These are phyloP conservation scores for Micromesistius poutassou DNA, from an alignment of 2,797 vertebrate species.

Conservation along the genomic window DNA sequence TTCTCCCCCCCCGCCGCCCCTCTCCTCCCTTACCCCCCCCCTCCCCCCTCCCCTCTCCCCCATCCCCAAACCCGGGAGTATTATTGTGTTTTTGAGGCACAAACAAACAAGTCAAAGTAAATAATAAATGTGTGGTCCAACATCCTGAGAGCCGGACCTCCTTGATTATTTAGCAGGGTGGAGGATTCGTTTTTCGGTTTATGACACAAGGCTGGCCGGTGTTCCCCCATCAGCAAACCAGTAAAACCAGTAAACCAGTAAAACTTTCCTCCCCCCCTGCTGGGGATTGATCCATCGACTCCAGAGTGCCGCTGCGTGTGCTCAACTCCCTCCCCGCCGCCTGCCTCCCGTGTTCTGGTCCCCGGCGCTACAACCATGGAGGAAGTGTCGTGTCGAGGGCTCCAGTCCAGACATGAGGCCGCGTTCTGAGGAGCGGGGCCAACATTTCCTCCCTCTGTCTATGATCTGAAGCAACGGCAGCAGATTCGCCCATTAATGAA, in stretches of 20 bases:
- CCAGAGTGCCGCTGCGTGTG: not conserved
- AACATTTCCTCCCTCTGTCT: not conserved
- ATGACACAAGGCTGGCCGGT: conserved; percentile 44
- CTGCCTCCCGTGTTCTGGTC: not conserved
- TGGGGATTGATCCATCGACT: not conserved
- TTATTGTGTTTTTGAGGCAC: conserved; percentile 63
- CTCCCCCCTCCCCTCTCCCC: conserved; percentile 29
- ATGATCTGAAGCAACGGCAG: not conserved
- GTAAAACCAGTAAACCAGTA: conserved; percentile 17
- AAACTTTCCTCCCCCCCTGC: conserved; percentile 24
- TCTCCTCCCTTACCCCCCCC: conserved; percentile 23
- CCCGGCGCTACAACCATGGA: not conserved
- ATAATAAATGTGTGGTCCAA: conserved; percentile 51
- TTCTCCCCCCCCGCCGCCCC: conserved; percentile 18
- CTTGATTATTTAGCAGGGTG: conserved; percentile 46
- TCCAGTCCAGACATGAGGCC: not conserved
- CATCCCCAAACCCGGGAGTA: conserved; percentile 48
- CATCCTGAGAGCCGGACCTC: conserved; percentile 28
- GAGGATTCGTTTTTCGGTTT: conserved; percentile 36
- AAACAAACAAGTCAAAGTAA: conserved; percentile 56
- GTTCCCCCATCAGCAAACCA: conserved; percentile 25
- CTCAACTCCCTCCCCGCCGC: not conserved
- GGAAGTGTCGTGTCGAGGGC: not conserved
- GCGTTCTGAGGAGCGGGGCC: not conserved
- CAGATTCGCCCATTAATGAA: not conserved